Evolutionary conservation across 1,140 invertebrate species (phyloP), one percentile per base, ranked within the genome.

Genomic region (Eubasilissa regina): DNA sequence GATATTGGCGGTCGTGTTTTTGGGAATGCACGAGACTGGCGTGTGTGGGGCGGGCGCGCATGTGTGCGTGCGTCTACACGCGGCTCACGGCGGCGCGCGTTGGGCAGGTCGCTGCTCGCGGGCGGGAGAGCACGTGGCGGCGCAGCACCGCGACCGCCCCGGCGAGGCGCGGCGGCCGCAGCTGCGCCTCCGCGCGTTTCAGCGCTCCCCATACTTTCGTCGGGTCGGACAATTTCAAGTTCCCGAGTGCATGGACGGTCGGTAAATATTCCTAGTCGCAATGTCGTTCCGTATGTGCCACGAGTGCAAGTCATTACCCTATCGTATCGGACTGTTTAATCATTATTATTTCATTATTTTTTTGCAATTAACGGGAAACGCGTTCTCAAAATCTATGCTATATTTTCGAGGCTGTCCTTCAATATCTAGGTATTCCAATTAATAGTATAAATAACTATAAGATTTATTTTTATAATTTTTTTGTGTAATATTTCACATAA

Each of bases 71-170:
- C 43, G 70, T 56, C 15, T 51, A 19, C 77, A 62, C 55, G 66
- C 45, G 77, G 64, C 86, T 86, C 87, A 87, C 86, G 84, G 85
- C 85, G 80, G 62, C 84, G 79, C 82, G 83, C 83, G 85, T 88
- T 88, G 87, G 84, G 85, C 86, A 88, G 87, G 87, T 87, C 87
- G 86, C 85, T 84, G 86, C 84, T 87, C 86, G 84, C 85, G 84
- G 86, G 74, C 78, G 80, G 62, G 75, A 83, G 75, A 83, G 81
- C 87, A 87, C 87, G 87, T 88, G 87, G 87, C 85, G 87, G 87
- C 87, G 84, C 84, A 78, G 83, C 83, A 88, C 87, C 85, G 82
- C 62, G 86, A 83, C 58, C 75, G 17, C 62, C n/a, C 48, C 47
- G 78, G 84, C 84, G 84, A 84, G 85, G 85, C 80, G 48, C 62